Conservation (phyloP, 2,797 vertebrate species). For the Anguilla obscura region DNA sequence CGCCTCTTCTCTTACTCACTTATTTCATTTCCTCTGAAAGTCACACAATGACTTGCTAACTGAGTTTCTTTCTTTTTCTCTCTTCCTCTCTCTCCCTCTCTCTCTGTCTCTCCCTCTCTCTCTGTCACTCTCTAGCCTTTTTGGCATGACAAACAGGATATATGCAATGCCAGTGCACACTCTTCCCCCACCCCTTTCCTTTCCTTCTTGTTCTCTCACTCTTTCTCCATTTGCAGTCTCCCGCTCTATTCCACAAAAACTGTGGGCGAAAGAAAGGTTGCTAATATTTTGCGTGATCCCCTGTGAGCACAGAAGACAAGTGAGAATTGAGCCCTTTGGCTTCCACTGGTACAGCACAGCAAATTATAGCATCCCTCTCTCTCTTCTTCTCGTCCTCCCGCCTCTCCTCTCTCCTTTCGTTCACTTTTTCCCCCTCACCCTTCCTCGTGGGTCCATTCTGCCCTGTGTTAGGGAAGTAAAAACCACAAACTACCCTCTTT, state of each 20-base stretch:
- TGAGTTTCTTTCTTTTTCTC: background rate
- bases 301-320: background rate
- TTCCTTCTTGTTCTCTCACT: background rate
- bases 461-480: background rate
- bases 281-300: background rate
- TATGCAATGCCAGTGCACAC: background rate
- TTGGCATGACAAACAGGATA: slow-evolving; percentile 14
- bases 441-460: background rate
- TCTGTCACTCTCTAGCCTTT: background rate
- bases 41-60: slow-evolving; percentile 1
- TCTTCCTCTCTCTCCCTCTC: slow-evolving; percentile 10
- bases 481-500: background rate
- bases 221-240: background rate
- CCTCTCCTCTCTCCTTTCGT: background rate
- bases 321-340: slow-evolving; percentile 9
- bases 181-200: background rate
- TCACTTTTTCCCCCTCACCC: background rate
- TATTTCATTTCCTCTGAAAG: background rate
- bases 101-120: slow-evolving; percentile 3
- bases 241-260: background rate
- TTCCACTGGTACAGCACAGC: background rate
- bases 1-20: background rate
- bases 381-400: background rate
- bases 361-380: background rate
- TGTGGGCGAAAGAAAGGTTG: background rate